phyloP scores from a whole-genome alignment of 2,888 invertebrate genomes.

The Chymomyza caudatula region DNA sequence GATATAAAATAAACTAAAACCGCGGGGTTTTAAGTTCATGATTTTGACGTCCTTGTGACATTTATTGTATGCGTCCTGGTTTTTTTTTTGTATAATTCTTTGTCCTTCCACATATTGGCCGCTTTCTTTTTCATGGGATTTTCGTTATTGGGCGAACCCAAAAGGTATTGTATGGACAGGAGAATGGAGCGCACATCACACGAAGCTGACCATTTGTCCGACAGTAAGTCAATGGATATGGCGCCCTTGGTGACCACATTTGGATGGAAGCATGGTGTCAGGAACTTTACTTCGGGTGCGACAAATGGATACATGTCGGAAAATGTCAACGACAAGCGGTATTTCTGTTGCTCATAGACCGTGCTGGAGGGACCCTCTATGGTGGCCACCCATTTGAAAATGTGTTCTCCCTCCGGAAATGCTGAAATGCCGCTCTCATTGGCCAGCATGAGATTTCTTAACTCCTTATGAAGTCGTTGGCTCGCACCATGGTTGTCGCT shows the following conservation, averaged over 20 bases:
- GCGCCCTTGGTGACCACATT: conserved; percentile 92
- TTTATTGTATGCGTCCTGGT: conserved; percentile 84
- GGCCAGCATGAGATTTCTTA: conserved; percentile 93
- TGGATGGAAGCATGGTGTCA: conserved; percentile 96
- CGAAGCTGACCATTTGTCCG: conserved; percentile 98
- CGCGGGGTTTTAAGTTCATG: no score
- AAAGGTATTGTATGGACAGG: conserved; percentile 93
- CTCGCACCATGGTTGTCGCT: conserved; percentile 93
- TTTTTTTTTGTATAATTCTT: conserved; percentile 90
- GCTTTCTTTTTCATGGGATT: conserved; percentile 95
- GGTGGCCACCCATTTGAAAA: conserved; percentile 98
- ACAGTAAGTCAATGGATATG: conserved; percentile 96
- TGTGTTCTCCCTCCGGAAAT: conserved; percentile 96
- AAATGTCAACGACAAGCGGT: conserved; percentile 93
- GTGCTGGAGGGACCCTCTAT: conserved; percentile 93
- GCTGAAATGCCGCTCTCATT: conserved; percentile 95
- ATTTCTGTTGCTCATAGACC: conserved; percentile 92
- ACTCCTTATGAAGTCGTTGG: conserved; percentile 93
- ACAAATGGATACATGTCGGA: conserved; percentile 96
- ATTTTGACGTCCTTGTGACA: conserved; percentile 81
- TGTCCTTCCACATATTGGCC: conserved; percentile 93
- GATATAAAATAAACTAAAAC: no score
- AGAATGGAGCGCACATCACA: conserved; percentile 96
- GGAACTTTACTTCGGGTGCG: conserved; percentile 92
- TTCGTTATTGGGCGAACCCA: conserved; percentile 96